These are phyloP conservation scores for Ibidorhyncha struthersii DNA, from an alignment of 2,113 vertebrate species.

Conservation along the genomic window DNA sequence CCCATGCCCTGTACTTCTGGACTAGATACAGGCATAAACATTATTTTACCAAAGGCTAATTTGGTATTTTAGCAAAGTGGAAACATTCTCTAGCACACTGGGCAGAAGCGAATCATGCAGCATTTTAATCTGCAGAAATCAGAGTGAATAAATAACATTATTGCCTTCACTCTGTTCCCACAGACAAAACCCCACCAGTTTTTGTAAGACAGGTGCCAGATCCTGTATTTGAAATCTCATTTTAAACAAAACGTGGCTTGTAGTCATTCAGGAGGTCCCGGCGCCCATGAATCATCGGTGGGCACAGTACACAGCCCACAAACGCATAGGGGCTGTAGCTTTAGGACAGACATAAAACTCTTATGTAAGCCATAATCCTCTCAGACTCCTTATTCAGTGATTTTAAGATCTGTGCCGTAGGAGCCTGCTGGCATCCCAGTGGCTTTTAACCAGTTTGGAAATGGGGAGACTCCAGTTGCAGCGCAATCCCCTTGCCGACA, in stretches of 20 bases:
- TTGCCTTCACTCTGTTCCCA: background rate
- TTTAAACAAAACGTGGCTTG: background rate
- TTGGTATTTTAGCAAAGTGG: background rate
- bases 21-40: background rate
- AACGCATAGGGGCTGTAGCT: background rate
- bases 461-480: background rate
- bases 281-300: background rate
- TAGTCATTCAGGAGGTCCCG: background rate
- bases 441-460: background rate
- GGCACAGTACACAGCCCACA: background rate
- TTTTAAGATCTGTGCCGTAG: background rate
- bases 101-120: background rate
- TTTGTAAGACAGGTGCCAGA: background rate
- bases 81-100: background rate
- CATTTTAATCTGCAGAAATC: background rate
- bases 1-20: background rate
- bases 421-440: background rate
- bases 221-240: background rate
- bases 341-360: constrained; percentile 49
- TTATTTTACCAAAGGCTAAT: background rate
- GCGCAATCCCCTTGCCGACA: accelerated
- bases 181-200: background rate
- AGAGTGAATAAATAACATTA: background rate
- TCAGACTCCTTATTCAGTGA: constrained; percentile 44
- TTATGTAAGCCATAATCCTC: constrained; percentile 55